Evolutionary conservation across 2,888 invertebrate genomes (phyloP), one percentile per base, ranked within the genome.

Genomic region (Encarsia formosa): DNA sequence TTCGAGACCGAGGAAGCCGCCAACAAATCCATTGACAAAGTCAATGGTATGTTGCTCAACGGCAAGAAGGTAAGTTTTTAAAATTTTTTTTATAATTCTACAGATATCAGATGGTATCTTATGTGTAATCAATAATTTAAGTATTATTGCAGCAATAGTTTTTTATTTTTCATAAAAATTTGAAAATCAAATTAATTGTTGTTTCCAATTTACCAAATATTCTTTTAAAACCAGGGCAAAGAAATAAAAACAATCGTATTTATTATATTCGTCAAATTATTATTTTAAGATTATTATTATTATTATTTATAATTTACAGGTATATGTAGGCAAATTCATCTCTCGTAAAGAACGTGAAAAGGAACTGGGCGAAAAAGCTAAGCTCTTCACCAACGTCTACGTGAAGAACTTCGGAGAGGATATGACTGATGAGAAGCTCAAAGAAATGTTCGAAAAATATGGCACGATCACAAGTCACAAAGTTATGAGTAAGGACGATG

Each of bases 1-100:
- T 98, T 97, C 78, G 97, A 97, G 79, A 96, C 96, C 48, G 96
- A 97, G 76, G 96, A 97, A 79, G 93, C 96, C 22, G 97, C 97
- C 20, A 91, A 91, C 70, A 93, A 90, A 71, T 97, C 98, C 49
- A 99, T 99, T 73, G 93, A 95, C 66, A 98, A 96, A 78, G 98
- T 99, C 54, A 99, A 99, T 77, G 89, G 89, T 61, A 99, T 99
- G 99, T 87, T 99, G 79, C 80, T 99, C 68, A 97, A 97, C 75
- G 94, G 92, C 52, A 98, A 98, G 76, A 99, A 97, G 81, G 98
- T 77, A 59, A 19, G 24, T 24, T 15, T 40, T 20, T 50, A 42
- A 50, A 32, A 24, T 16, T 8, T 8, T 26, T 26, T 6, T 8
- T n/a, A n/a, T n/a, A n/a, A n/a, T n/a, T n/a, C n/a, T n/a, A n/a